phyloP scores from a whole-genome alignment of 64 coral and sea anemone genomes.

The Porites australiensis region DNA sequence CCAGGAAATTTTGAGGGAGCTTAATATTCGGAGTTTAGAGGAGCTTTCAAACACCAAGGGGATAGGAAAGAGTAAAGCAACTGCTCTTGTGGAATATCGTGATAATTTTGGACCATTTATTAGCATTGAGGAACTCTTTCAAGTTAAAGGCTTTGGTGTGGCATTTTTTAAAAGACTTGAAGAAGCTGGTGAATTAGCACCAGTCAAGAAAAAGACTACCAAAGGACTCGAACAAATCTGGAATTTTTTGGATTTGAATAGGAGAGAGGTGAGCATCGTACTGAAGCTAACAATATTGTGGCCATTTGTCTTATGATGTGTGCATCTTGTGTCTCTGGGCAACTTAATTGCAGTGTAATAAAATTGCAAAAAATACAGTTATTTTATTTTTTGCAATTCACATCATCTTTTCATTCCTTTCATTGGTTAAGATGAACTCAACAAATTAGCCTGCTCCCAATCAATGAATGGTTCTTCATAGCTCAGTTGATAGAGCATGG shows the following conservation, averaged over 20 bases:
- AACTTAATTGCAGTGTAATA: too few relatives aligned
- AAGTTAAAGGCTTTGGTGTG: slow-evolving; percentile 62
- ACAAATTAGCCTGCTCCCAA: too few relatives aligned
- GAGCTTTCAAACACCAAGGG: slow-evolving; percentile 72
- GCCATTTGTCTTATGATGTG: too few relatives aligned
- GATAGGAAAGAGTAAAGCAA: slow-evolving; percentile 70
- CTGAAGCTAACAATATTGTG: neutral
- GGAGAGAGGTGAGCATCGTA: neutral
- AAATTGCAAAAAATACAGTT: too few relatives aligned
- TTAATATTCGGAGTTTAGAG: slow-evolving; percentile 56
- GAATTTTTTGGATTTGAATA: neutral
- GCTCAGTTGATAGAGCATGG: too few relatives aligned
- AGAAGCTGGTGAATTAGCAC: slow-evolving; percentile 46
- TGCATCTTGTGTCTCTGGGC: too few relatives aligned
- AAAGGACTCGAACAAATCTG: slow-evolving; percentile 50
- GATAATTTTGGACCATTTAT: slow-evolving; percentile 48
- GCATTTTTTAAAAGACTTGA: slow-evolving; percentile 63
- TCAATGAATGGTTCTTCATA: too few relatives aligned
- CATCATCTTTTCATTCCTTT: too few relatives aligned
- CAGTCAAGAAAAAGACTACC: slow-evolving; percentile 50
- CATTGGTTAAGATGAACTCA: too few relatives aligned
- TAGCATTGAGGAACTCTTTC: slow-evolving; percentile 29
- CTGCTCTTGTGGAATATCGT: slow-evolving; percentile 38
- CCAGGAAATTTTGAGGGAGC: slow-evolving; percentile 51
- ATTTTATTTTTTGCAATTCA: too few relatives aligned